phyloP scores from a whole-genome alignment of 2,888 invertebrate species.

The Aspidiotus destructor region DNA sequence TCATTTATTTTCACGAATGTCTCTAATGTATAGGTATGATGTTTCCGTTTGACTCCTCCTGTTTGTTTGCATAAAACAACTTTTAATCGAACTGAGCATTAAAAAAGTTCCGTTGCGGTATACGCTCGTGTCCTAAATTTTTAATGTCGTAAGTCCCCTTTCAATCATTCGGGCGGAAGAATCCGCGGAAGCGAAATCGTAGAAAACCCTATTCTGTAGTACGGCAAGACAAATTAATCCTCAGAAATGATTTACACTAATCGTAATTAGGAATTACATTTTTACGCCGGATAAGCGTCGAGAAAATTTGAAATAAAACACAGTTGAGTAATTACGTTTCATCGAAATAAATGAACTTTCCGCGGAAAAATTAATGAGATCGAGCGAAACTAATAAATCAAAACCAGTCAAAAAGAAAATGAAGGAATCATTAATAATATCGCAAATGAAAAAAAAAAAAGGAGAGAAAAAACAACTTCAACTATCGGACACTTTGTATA shows the following conservation, averaged over 20 bases:
- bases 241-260: constrained; percentile 26
- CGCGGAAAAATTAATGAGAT: constrained; percentile 27
- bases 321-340: constrained; percentile 30
- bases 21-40: no score
- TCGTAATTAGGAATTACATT: constrained; percentile 13
- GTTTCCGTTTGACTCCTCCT: no score
- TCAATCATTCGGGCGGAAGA: no score
- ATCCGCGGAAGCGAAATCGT: no score
- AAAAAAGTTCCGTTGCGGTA: no score
- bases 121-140: no score
- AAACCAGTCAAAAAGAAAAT: constrained; percentile 32
- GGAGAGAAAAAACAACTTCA: constrained; percentile 13
- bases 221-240: constrained; percentile 24
- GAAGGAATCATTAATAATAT: constrained; percentile 32
- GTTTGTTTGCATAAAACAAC: no score
- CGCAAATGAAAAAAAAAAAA: constrained; percentile 6
- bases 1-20: no score
- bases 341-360: constrained; percentile 29
- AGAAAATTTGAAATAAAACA: constrained; percentile 20
- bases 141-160: no score
- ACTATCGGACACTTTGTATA: constrained; percentile 28
- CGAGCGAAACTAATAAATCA: constrained; percentile 30
- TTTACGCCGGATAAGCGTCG: constrained; percentile 9
- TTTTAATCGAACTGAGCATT: no score
- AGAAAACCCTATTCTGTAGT: no score